Evolutionary conservation across 2,113 vertebrate genomes (phyloP).

Genomic region (Progne subis): DNA sequence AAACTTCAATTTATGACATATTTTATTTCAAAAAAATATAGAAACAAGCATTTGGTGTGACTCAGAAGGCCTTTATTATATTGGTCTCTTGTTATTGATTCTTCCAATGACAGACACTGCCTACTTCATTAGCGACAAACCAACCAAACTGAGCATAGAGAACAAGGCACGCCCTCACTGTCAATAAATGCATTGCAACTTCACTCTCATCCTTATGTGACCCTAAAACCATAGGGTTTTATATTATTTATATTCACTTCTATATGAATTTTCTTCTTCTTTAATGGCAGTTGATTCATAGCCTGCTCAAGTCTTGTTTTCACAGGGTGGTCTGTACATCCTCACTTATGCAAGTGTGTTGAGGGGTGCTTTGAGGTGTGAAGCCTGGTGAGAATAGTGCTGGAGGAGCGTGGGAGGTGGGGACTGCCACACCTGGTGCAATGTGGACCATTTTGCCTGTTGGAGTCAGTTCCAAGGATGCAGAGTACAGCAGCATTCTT

Average conservation of each 20-base stretch:
- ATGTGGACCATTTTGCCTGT: not conserved
- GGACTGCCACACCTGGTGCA: not conserved
- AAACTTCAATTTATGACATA: not conserved
- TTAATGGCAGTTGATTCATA: not conserved
- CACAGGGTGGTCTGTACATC: not conserved
- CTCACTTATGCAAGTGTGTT: not conserved
- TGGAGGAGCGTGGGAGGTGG: not conserved
- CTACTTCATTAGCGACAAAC: not conserved
- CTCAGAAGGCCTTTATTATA: not conserved
- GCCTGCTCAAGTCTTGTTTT: not conserved
- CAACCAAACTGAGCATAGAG: not conserved
- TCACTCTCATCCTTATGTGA: not conserved
- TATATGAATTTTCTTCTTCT: not conserved
- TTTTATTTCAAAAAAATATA: not conserved
- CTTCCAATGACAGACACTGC: not conserved
- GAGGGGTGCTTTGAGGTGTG: not conserved
- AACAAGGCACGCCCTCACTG: accelerated
- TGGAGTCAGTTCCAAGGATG: not conserved
- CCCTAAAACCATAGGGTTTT: not conserved
- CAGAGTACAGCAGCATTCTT: not conserved
- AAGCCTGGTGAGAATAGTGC: not conserved
- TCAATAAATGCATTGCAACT: not conserved
- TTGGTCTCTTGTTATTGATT: not conserved
- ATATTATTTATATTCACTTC: too few relatives aligned
- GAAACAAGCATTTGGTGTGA: not conserved